Percentiles rank a stretch among this genome's conserved stretches.
phyloP scores from a whole-genome alignment of 2,797 vertebrate genomes.

The Aselliscus stoliczkanus region DNA sequence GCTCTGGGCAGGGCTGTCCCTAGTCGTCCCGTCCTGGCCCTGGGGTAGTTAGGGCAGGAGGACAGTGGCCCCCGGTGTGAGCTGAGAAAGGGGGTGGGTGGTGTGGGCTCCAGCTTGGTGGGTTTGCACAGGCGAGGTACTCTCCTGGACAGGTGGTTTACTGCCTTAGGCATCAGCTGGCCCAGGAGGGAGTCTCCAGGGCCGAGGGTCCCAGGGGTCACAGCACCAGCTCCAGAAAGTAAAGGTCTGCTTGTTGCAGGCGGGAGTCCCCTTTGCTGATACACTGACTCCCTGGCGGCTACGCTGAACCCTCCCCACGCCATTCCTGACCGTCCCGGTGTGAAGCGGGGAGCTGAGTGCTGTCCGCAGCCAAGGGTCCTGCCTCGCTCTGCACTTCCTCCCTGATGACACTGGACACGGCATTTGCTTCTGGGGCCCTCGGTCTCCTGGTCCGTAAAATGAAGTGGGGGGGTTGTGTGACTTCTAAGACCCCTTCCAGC shows the following conservation, averaged over 20 bases:
- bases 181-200: accelerated
- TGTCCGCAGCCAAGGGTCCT: accelerated
- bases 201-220: background rate
- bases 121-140: background rate
- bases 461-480: accelerated
- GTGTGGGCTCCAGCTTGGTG: too few species aligned
- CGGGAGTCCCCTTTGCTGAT: accelerated
- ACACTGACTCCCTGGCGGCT: accelerated
- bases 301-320: accelerated
- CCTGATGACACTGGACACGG: accelerated
- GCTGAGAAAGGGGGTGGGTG: background rate
- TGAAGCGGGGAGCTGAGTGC: background rate
- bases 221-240: background rate
- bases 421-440: background rate
- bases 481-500: background rate
- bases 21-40: background rate
- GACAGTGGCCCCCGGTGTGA: background rate
- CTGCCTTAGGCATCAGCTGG: accelerated
- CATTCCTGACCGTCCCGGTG: accelerated
- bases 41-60: background rate
- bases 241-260: accelerated
- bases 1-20: background rate
- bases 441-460: background rate
- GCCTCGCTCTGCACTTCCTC: accelerated
- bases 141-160: accelerated